Evolutionary conservation across 2,888 invertebrate genomes (phyloP), one percentile per base, ranked within the genome.

Genomic region (Caenorhabditis uteleia): DNA sequence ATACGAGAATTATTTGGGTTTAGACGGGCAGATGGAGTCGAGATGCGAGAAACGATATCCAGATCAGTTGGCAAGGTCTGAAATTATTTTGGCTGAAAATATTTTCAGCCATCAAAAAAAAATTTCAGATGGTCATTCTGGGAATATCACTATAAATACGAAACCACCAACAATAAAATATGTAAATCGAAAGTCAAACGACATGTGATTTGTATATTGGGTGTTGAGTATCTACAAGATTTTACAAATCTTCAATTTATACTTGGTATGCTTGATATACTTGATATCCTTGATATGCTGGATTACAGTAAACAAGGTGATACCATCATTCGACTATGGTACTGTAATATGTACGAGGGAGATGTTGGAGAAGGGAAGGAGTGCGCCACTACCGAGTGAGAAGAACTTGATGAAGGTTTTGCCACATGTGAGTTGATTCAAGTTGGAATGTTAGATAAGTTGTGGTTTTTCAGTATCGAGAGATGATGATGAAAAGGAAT

Each of bases 391-490:
- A 40, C 14, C 20, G 3, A 3, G 14, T n/a, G 40, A n/a, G n/a
- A n/a, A 21, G 14, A 23, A 23, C 3, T n/a, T 20, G 3, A n/a
- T 34, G 7, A 4, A 25, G 3, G 21, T 14, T n/a, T 40, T 20
- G 3, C 42, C 42, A 14, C n/a, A n/a, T n/a, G n/a, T n/a, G n/a
- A n/a, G n/a, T n/a, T n/a, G n/a, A n/a, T n/a, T n/a, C n/a, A n/a
- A n/a, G n/a, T n/a, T n/a, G n/a, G n/a, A n/a, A n/a, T n/a, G n/a
- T n/a, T n/a, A n/a, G n/a, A n/a, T n/a, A n/a, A n/a, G n/a, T n/a
- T n/a, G n/a, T n/a, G n/a, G n/a, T n/a, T n/a, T n/a, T n/a, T n/a
- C 42, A 43, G 27, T 43, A 21, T 43, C 26, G 27, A 27, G 42
- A 43, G 27, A 43, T 43, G 42, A 14, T 14, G 14, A 1, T 5